phyloP scores from a whole-genome alignment of 2,888 invertebrate species.

The Automeris io region DNA sequence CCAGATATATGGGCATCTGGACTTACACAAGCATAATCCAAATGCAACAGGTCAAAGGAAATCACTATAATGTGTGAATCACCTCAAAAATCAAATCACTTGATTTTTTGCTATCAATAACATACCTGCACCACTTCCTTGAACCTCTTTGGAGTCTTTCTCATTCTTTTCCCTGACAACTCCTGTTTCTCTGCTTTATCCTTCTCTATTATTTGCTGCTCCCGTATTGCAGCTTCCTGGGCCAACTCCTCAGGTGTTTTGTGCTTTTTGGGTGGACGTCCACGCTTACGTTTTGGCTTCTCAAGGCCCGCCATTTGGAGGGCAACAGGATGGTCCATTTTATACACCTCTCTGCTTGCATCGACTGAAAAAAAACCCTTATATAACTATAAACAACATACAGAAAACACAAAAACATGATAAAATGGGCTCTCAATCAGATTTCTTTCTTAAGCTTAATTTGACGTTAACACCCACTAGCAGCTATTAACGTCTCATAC shows the following conservation, averaged over 20 bases:
- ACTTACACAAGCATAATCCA: no score
- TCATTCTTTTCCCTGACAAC: constrained; percentile 77
- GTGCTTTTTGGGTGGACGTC: constrained; percentile 80
- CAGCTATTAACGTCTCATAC: no score
- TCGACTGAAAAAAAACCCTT: constrained; percentile 58
- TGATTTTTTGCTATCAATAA: background rate
- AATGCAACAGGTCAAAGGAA: no score
- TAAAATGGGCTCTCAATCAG: no score
- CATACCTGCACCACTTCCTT: constrained; percentile 78
- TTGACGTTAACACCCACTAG: no score
- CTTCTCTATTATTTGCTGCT: constrained; percentile 25
- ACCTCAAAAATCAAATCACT: no score
- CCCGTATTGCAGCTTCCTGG: constrained; percentile 33
- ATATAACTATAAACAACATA: background rate
- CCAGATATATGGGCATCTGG: no score
- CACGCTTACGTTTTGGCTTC: constrained; percentile 81
- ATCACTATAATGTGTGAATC: no score
- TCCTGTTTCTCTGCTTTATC: constrained; percentile 46
- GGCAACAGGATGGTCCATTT: constrained; percentile 79
- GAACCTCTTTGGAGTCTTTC: constrained; percentile 80
- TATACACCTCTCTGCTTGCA: constrained; percentile 79
- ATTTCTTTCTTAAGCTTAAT: no score
- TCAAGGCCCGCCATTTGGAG: constrained; percentile 80
- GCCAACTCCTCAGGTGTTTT: constrained; percentile 53
- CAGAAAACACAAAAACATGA: no score